Conservation (phyloP, 2,797 vertebrate species). For the Periophthalmus magnuspinnatus region DNA sequence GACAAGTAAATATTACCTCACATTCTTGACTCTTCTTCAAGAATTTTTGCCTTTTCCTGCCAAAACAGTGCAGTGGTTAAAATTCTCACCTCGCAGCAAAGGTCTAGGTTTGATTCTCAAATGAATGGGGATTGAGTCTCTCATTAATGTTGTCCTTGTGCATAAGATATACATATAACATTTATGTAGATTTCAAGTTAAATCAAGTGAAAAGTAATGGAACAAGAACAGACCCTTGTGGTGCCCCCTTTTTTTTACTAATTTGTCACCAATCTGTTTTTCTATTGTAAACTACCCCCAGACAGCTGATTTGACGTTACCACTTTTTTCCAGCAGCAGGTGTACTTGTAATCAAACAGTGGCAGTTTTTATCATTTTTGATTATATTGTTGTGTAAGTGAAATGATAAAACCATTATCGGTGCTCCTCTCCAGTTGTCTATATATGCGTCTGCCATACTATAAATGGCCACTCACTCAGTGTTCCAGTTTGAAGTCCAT, state of each 20-base stretch:
- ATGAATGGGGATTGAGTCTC: too few species aligned
- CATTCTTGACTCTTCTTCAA: too few species aligned
- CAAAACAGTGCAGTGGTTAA: too few species aligned
- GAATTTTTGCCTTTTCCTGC: too few species aligned
- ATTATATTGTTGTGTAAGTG: not conserved
- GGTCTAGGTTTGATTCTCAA: too few species aligned
- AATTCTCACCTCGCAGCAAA: too few species aligned
- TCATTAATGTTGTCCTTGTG: too few species aligned
- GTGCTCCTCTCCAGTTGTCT: not conserved
- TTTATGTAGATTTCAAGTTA: not conserved
- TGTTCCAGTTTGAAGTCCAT: conserved; percentile 33
- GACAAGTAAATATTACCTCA: too few species aligned
- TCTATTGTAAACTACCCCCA: too few species aligned
- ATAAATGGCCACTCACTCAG: not conserved
- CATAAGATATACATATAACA: not conserved
- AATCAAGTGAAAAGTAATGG: not conserved
- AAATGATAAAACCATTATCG: too few species aligned
- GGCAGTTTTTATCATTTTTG: not conserved
- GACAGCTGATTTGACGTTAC: too few species aligned
- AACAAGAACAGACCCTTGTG: not conserved
- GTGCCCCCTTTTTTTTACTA: too few species aligned
- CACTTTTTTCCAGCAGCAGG: conserved; percentile 39
- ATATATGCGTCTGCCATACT: conserved; percentile 7
- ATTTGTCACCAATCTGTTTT: not conserved
- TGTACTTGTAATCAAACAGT: conserved; percentile 33